Percentiles rank a stretch among this genome's conserved stretches.
phyloP scores from a whole-genome alignment of 2,797 vertebrate species.

The Ptychobarbus kaznakovi region DNA sequence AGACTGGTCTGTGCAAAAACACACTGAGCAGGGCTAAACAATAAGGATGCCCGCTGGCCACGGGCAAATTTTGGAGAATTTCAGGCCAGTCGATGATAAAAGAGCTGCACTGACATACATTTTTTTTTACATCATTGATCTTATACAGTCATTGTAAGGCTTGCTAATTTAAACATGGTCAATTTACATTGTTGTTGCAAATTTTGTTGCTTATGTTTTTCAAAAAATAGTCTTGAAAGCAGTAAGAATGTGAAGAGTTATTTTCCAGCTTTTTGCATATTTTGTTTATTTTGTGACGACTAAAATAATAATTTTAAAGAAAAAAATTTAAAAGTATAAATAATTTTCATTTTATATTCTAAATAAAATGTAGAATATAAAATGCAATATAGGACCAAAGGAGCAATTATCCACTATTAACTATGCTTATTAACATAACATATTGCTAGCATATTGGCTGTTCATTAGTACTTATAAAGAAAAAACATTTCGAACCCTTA shows the following conservation, averaged over 20 bases:
- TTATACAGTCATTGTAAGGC: neutral
- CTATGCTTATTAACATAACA: too few relatives aligned
- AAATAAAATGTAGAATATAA: too few relatives aligned
- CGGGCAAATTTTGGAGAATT: neutral
- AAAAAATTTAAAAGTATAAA: too few relatives aligned
- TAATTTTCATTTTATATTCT: too few relatives aligned
- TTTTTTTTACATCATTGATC: neutral
- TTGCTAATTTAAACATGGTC: neutral
- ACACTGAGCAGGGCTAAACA: slow-evolving; percentile 15
- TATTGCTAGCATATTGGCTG: too few relatives aligned
- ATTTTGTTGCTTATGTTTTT: neutral
- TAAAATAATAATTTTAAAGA: too few relatives aligned
- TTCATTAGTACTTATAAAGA: too few relatives aligned
- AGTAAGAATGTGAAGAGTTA: neutral
- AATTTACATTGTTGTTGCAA: neutral
- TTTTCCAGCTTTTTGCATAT: too few relatives aligned
- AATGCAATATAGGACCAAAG: too few relatives aligned
- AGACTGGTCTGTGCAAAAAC: slow-evolving; percentile 29
- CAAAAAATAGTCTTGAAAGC: neutral
- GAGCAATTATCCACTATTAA: too few relatives aligned
- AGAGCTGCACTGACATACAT: neutral
- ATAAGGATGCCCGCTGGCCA: neutral
- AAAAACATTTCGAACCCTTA: too few relatives aligned
- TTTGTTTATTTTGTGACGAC: too few relatives aligned
- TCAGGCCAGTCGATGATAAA: neutral